Conservation (phyloP, 2,113 vertebrate genomes). For the Campylomormyrus tamandua region DNA sequence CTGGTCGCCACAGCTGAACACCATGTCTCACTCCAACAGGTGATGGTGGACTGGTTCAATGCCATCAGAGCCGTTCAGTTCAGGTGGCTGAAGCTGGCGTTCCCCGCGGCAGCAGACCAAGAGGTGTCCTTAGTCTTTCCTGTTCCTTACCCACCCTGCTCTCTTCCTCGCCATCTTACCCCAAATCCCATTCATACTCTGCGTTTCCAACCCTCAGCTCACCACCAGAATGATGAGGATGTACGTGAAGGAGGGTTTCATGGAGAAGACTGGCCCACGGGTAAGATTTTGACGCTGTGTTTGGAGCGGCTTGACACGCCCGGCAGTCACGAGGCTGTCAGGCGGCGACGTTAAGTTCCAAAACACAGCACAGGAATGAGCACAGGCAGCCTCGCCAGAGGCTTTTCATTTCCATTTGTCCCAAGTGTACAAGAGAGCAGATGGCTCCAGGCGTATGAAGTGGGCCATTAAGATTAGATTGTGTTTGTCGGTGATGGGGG, state of each 20-base stretch:
- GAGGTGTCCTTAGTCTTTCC: slow-evolving; percentile 32
- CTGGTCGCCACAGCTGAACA: background rate
- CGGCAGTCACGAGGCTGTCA: background rate
- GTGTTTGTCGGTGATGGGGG: background rate
- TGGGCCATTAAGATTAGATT: background rate
- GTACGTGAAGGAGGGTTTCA: slow-evolving; percentile 78
- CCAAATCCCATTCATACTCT: background rate
- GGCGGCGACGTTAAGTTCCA: background rate
- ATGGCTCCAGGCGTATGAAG: background rate
- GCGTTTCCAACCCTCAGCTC: slow-evolving; percentile 51
- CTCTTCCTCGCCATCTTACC: background rate
- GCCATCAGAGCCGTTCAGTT: slow-evolving; percentile 75
- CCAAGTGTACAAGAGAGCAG: background rate
- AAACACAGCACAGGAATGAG: background rate
- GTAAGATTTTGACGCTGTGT: slow-evolving; percentile 27
- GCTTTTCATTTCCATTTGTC: background rate
- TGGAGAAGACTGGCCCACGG: slow-evolving; percentile 88
- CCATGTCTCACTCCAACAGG: slow-evolving; percentile 48
- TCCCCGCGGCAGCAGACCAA: slow-evolving; percentile 39
- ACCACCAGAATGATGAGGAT: slow-evolving; percentile 73
- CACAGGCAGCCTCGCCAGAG: background rate
- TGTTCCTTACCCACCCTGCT: background rate
- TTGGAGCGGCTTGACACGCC: background rate
- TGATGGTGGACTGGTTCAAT: slow-evolving; percentile 90
- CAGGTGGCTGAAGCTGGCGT: slow-evolving; percentile 69